Conservation (phyloP, 64 coral and sea anemone species). For the Anthopleura sola region DNA sequence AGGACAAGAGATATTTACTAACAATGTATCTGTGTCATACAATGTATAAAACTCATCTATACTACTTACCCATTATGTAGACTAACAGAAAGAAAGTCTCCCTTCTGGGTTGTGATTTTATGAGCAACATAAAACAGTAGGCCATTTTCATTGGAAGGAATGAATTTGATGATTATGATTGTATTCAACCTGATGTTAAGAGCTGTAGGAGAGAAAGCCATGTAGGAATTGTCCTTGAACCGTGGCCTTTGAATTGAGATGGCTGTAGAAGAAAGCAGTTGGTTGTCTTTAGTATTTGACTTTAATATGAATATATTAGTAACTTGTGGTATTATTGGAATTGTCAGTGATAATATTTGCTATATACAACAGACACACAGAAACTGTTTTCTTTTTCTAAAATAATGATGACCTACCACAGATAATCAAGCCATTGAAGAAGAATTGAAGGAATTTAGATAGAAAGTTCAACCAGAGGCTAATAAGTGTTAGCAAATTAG, state of each 20-base stretch:
- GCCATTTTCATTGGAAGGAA: conserved; percentile 39
- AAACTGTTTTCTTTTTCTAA: too few species aligned
- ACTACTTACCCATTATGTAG: conserved; percentile 85
- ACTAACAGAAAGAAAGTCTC: conserved; percentile 68
- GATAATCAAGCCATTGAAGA: too few species aligned
- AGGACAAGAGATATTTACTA: too few species aligned
- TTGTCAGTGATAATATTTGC: too few species aligned
- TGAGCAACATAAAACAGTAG: conserved; percentile 67
- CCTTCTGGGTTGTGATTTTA: conserved; percentile 35
- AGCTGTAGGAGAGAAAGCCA: conserved; percentile 42
- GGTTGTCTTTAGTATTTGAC: background rate
- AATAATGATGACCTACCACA: too few species aligned
- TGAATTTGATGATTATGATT: conserved; percentile 60
- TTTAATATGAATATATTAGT: background rate
- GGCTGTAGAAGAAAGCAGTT: conserved; percentile 20
- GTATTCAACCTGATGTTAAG: conserved; percentile 16
- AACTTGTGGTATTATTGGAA: background rate
- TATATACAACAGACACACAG: too few species aligned
- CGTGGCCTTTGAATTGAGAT: conserved; percentile 34
- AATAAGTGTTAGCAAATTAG: too few species aligned
- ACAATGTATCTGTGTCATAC: too few species aligned
- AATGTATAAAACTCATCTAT: too few species aligned
- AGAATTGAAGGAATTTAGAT: too few species aligned
- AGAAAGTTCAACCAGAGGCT: too few species aligned
- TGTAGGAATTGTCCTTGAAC: conserved; percentile 70